A percentile compares a stretch with the other conserved stretches of the same genome.
Conservation (phyloP, 2,113 vertebrate genomes). For the Phaethornis superciliosus region DNA sequence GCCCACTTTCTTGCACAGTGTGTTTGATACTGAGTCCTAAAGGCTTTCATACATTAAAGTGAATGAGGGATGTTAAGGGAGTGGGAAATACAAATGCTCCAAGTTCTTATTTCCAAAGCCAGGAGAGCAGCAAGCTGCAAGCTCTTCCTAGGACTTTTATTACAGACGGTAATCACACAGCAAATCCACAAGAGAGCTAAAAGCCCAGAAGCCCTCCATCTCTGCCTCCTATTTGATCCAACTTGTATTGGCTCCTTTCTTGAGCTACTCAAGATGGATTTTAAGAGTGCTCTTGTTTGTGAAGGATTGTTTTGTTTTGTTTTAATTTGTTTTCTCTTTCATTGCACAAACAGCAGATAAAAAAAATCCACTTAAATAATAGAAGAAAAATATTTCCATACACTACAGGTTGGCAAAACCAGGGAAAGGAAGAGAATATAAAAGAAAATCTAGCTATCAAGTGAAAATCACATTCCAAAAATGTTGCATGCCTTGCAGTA, state of each 20-base stretch:
- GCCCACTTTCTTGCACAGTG: neutral
- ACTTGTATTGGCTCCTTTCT: neutral
- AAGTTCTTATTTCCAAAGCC: neutral
- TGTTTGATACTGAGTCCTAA: neutral
- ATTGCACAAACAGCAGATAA: neutral
- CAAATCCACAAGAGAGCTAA: neutral
- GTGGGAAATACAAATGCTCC: neutral
- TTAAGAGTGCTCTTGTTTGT: neutral
- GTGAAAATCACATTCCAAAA: slow-evolving; percentile 37
- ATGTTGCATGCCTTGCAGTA: neutral
- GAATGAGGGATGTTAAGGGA: neutral
- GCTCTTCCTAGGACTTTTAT: neutral
- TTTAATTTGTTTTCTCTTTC: neutral
- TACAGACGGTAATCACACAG: neutral
- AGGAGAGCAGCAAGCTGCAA: neutral
- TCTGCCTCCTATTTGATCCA: neutral
- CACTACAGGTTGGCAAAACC: neutral
- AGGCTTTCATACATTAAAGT: neutral
- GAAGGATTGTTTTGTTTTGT: neutral
- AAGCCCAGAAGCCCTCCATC: neutral
- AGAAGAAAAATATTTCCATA: slow-evolving; percentile 7
- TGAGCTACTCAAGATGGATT: neutral
- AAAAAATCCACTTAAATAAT: neutral
- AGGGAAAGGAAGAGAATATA: neutral
- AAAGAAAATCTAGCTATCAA: slow-evolving; percentile 34